Evolutionary conservation across 2,797 vertebrate genomes (phyloP).

Genomic region (Rhinatrema bivittatum): DNA sequence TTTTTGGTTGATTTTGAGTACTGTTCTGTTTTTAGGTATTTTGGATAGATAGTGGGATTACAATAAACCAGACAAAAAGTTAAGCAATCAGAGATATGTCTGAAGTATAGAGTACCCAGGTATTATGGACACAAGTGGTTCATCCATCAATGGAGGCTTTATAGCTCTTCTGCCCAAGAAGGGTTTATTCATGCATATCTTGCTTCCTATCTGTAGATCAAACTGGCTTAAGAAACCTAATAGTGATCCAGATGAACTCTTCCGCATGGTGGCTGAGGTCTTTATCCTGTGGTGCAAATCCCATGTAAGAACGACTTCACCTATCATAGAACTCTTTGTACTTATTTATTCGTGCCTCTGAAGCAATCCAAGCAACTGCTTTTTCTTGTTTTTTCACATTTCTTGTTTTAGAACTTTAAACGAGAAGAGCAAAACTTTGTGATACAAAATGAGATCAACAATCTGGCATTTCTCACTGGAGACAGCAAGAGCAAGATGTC

Average conservation of each 20-base stretch:
- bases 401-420: constrained; percentile 84
- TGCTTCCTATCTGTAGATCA: constrained; percentile 59
- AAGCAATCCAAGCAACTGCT: not conserved
- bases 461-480: constrained; percentile 94
- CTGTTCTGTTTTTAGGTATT: no score
- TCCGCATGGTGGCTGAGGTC: constrained; percentile 96
- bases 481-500: constrained; percentile 97
- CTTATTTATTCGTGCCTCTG: not conserved
- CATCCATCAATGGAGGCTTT: no score
- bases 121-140: no score
- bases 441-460: constrained; percentile 98
- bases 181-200: no score
- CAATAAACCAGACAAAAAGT: no score
- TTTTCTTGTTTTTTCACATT: no score
- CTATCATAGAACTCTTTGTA: not conserved
- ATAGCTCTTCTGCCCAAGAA: no score
- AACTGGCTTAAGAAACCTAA: constrained; percentile 95
- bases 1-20: no score
- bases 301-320: constrained; percentile 66
- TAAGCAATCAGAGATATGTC: no score
- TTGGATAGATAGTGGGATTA: no score
- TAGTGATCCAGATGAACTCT: constrained; percentile 86
- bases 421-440: constrained; percentile 99
- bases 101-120: no score
- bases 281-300: constrained; percentile 98